Evolutionary conservation across 2,797 vertebrate species (phyloP).

Genomic region (Enteromius mattozi): DNA sequence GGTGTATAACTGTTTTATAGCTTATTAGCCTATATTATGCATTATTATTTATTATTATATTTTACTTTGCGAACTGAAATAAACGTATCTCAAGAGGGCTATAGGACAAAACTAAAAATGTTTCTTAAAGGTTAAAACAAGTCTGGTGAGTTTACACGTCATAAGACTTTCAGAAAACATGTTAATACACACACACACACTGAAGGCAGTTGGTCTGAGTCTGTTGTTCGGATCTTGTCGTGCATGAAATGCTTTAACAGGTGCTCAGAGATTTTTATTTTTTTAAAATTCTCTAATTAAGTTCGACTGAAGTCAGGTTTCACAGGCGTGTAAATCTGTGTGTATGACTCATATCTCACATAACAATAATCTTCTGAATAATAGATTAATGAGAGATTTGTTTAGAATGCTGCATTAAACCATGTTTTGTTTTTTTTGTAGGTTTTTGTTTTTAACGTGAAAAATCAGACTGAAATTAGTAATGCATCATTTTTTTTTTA

Average conservation of each 20-base stretch:
- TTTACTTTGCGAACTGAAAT: background rate
- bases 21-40: background rate
- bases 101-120: background rate
- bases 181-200: background rate
- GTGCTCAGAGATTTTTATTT: background rate
- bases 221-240: conserved; percentile 18
- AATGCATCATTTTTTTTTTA: background rate
- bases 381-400: background rate
- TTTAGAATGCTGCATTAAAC: background rate
- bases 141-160: background rate
- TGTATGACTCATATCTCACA: background rate
- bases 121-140: background rate
- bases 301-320: background rate
- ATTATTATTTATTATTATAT: background rate
- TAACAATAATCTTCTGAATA: background rate
- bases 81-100: background rate
- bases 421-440: background rate
- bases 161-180: background rate
- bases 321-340: background rate
- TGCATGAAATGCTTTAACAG: conserved; percentile 24
- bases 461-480: background rate
- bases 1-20: background rate
- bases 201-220: background rate
- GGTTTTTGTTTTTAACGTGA: background rate
- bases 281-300: background rate